Percentiles rank a stretch among this genome's conserved stretches.
Conservation (phyloP, 2,888 invertebrate genomes). For the Epistrophe eligans region DNA sequence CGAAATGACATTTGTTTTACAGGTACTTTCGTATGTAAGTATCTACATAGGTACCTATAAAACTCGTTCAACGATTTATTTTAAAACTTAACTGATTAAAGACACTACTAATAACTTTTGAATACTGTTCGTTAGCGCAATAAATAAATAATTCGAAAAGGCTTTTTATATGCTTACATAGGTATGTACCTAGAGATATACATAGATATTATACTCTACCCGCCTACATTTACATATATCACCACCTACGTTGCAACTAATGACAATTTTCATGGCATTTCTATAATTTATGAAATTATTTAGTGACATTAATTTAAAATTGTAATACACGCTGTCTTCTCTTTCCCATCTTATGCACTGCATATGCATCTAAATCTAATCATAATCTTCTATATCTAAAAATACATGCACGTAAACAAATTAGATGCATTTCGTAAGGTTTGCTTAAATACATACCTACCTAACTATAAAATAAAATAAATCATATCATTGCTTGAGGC, state of each 20-base stretch:
- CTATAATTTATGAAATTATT: conserved; percentile 66
- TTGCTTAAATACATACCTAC: conserved; percentile 26
- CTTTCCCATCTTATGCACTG: neutral
- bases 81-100: too few species aligned
- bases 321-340: neutral
- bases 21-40: too few species aligned
- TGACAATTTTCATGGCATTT: conserved; percentile 28
- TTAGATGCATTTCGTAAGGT: conserved; percentile 39
- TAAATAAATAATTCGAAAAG: neutral
- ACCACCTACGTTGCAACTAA: neutral
- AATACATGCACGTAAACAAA: conserved; percentile 53
- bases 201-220: neutral
- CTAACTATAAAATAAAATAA: conserved; percentile 54
- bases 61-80: too few species aligned
- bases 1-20: too few species aligned
- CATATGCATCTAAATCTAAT: conserved; percentile 5
- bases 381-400: conserved; percentile 40
- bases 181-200: neutral
- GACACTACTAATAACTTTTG: too few species aligned
- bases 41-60: too few species aligned
- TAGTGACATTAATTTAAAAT: conserved; percentile 55
- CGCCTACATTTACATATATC: neutral
- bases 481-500: conserved; percentile 19
- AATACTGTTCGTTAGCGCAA: neutral
- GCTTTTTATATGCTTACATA: too few species aligned